These are phyloP conservation scores for Oryzias dopingdopingensis DNA, from an alignment of 2,797 vertebrate genomes.

Conservation along the genomic window DNA sequence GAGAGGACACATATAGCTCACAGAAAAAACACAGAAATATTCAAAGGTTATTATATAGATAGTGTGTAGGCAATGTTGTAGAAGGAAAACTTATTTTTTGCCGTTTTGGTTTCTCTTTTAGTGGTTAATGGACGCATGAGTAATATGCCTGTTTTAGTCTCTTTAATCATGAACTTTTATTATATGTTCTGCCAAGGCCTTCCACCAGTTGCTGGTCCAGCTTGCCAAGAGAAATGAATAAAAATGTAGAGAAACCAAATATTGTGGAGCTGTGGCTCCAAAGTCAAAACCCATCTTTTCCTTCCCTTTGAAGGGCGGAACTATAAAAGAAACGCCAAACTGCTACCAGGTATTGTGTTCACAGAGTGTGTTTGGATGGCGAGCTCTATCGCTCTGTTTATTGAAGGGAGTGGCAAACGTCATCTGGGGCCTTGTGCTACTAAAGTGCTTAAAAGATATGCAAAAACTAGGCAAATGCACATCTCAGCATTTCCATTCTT, in stretches of 20 bases:
- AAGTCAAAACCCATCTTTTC: conserved; percentile 68
- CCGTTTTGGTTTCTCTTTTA: conserved; percentile 62
- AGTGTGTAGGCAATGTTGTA: conserved; percentile 44
- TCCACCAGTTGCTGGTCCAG: conserved; percentile 65
- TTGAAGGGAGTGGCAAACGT: conserved; percentile 32
- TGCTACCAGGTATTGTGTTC: conserved; percentile 59
- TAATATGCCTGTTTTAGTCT: conserved; percentile 80
- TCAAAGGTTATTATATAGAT: conserved; percentile 57
- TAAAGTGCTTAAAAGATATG: conserved; percentile 36
- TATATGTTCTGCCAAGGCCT: conserved; percentile 75
- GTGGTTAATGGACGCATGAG: conserved; percentile 79
- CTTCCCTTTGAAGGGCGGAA: conserved; percentile 54
- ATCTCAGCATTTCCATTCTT: conserved; percentile 44
- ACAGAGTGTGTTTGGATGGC: conserved; percentile 17
- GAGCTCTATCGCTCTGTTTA: not conserved
- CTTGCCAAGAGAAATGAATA: conserved; percentile 79
- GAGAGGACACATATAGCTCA: conserved; percentile 43
- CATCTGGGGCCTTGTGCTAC: conserved; percentile 44
- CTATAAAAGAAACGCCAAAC: conserved; percentile 64
- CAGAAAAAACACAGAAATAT: conserved; percentile 36
- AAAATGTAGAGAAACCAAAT: conserved; percentile 77
- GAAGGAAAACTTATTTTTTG: conserved; percentile 57
- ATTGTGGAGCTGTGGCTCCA: conserved; percentile 67
- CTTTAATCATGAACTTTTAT: conserved; percentile 80
- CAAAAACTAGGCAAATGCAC: conserved; percentile 46